Evolutionary conservation across 2,113 vertebrate species (phyloP), one percentile per base, ranked within the genome.

Genomic region (Nibea albiflora): DNA sequence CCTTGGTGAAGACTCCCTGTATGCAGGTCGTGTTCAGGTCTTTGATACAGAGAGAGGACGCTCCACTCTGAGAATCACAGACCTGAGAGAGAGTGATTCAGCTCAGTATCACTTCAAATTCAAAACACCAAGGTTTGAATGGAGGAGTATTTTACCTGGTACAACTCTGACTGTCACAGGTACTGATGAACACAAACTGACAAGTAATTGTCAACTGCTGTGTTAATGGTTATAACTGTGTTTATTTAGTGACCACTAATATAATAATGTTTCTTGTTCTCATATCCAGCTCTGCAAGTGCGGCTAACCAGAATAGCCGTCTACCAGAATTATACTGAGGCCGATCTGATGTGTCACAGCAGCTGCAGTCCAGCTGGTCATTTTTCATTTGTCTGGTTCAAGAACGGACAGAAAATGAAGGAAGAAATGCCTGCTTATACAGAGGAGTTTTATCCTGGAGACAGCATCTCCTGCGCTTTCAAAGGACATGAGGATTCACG

Each of bases 311-410:
- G 14, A 53, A 3, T 1, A 31, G 11, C 44, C 22, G 58, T 53
- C 20, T 0, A 10, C 0, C 49, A 26, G 47, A 19, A 2, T 10
- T 9, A 7, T 20, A 26, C 26, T 1, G 2, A 26, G 9, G 10
- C n/a, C 12, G n/a, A 58, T 11, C 78, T 80, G 52, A 26, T 6
- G 53, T 80, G 78, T 50, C 12, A 42, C 44, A 73, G 62, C 44
- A 73, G 69, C 22, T 80, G 78, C 22, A 5, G 2, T n/a, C 69
- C 4, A 42, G 0, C 5, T 16, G 69, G 0, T 67, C 44, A 0
- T 52, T 9, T 1, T 42, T 73, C 78, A 15, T 74, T 28, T 47
- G 12, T 52, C 46, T 80, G 78, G 78, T 80, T 17, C 54, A 52
- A 22, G 9, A 80, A 73, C 15, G 46, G 44, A 61, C 0, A 8